Evolutionary conservation across 2,113 vertebrate species (phyloP).

Genomic region (Eleginops maclovinus): DNA sequence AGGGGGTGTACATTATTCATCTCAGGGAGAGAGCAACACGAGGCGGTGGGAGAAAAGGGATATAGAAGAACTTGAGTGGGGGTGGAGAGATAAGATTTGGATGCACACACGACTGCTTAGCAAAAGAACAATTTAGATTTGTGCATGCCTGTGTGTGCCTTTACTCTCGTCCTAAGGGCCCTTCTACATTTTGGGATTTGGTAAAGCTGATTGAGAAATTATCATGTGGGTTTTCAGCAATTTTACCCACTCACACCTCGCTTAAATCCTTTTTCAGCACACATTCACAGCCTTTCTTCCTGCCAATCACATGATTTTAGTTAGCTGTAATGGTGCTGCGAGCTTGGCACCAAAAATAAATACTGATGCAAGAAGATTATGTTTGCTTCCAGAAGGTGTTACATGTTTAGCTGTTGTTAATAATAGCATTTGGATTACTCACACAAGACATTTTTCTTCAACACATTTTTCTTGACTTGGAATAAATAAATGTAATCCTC

Average conservation of each 20-base stretch:
- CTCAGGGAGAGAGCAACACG: conserved; percentile 5
- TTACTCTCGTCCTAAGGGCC: not conserved
- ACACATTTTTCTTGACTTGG: not conserved
- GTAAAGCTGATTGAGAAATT: conserved; percentile 14
- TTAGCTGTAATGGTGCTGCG: conserved; percentile 3
- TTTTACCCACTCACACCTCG: conserved; percentile 27
- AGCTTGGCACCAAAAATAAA: not conserved
- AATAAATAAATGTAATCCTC: not conserved
- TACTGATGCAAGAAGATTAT: not conserved
- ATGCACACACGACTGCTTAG: not conserved
- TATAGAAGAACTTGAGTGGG: conserved; percentile 4
- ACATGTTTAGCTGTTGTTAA: not conserved
- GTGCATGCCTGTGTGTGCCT: not conserved
- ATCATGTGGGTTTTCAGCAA: conserved; percentile 1
- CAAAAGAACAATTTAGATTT: conserved; percentile 22
- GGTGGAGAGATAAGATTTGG: conserved; percentile 11
- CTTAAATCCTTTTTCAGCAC: conserved; percentile 29
- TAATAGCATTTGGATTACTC: not conserved
- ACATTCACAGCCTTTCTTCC: not conserved
- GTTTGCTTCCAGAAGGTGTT: not conserved
- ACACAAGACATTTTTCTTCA: too few relatives aligned
- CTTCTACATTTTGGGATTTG: conserved; percentile 29
- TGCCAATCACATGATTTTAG: conserved; percentile 19
- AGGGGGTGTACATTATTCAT: conserved; percentile 71
- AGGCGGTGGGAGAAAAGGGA: conserved; percentile 4